Percentiles rank a stretch among this genome's conserved stretches.
phyloP scores from a whole-genome alignment of 1,140 invertebrate species.

The Drosophila santomea region DNA sequence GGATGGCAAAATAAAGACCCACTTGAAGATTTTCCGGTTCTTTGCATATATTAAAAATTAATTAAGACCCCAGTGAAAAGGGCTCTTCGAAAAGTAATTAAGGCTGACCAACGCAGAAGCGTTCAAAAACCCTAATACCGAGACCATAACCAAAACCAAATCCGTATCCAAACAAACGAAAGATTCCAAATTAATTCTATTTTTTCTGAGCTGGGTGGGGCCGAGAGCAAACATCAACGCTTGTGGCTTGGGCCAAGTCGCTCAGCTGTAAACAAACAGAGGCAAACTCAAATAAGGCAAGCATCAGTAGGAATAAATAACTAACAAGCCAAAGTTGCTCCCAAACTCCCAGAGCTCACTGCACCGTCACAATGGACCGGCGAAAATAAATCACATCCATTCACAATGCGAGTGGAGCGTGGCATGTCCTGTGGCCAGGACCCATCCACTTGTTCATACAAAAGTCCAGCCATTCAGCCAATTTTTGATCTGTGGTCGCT shows the following conservation, averaged over 20 bases:
- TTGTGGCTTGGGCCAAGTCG: constrained; percentile 53
- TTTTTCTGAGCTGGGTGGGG: constrained; percentile 7
- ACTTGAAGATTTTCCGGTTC: constrained; percentile 23
- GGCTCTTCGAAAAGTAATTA: constrained; percentile 69
- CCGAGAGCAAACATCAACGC: constrained; percentile 53
- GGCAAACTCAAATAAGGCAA: constrained; percentile 75
- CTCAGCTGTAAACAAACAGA: constrained; percentile 78
- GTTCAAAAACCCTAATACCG: constrained; percentile 7
- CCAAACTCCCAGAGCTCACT: constrained; percentile 35
- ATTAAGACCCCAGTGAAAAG: constrained; percentile 57
- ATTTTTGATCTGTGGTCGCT: constrained; percentile 11
- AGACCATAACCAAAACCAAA: constrained; percentile 13
- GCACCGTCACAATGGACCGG: constrained; percentile 28
- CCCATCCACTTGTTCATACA: constrained; percentile 8
- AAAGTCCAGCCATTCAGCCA: constrained; percentile 11
- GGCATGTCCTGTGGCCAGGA: constrained; percentile 47
- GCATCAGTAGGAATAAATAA: constrained; percentile 80
- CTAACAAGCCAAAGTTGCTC: constrained; percentile 56
- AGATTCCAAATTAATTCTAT: constrained; percentile 21
- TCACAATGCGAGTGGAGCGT: constrained; percentile 53
- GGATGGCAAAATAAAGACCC: constrained; percentile 30
- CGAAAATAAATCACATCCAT: constrained; percentile 65
- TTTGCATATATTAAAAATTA: constrained; percentile 75
- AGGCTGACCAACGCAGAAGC: constrained; percentile 53
- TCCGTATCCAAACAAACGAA: constrained; percentile 27